These are phyloP conservation scores for Ophonus ardosiacus DNA, from an alignment of 2,888 invertebrate species.

Conservation along the genomic window DNA sequence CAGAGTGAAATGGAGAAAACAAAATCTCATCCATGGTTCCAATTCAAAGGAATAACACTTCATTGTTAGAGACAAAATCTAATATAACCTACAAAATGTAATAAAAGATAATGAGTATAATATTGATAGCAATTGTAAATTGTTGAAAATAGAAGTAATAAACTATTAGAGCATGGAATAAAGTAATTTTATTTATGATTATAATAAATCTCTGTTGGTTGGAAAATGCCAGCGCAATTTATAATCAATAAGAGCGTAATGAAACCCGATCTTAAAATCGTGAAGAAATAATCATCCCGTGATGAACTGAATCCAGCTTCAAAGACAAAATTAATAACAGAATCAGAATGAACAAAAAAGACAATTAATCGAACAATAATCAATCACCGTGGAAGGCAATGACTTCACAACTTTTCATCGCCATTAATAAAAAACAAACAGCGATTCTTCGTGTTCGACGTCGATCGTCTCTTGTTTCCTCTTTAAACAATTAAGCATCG, in stretches of 20 bases:
- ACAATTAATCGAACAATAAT: constrained; percentile 58
- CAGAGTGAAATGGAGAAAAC: too few relatives aligned
- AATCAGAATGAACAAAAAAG: constrained; percentile 51
- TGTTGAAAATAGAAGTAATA: background rate
- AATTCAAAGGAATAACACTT: too few relatives aligned
- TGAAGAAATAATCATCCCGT: constrained; percentile 20
- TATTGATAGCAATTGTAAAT: background rate
- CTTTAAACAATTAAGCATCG: constrained; percentile 54
- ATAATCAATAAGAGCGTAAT: background rate
- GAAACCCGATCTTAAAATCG: constrained; percentile 23
- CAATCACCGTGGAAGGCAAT: constrained; percentile 56
- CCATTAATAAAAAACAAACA: constrained; percentile 57
- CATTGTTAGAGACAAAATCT: too few relatives aligned
- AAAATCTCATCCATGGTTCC: too few relatives aligned
- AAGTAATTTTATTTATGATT: background rate
- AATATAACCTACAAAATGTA: too few relatives aligned
- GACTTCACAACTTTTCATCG: constrained; percentile 56
- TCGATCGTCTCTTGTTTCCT: constrained; percentile 59
- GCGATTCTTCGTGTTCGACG: constrained; percentile 42
- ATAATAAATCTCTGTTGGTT: background rate
- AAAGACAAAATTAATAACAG: constrained; percentile 56
- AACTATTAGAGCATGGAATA: background rate
- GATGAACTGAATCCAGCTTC: constrained; percentile 28
- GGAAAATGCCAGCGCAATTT: background rate
- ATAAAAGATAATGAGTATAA: too few relatives aligned